Percentiles rank a stretch among this genome's conserved stretches.
Conservation (phyloP, 64 coral and sea anemone species). For the Actinia tenebrosa region DNA sequence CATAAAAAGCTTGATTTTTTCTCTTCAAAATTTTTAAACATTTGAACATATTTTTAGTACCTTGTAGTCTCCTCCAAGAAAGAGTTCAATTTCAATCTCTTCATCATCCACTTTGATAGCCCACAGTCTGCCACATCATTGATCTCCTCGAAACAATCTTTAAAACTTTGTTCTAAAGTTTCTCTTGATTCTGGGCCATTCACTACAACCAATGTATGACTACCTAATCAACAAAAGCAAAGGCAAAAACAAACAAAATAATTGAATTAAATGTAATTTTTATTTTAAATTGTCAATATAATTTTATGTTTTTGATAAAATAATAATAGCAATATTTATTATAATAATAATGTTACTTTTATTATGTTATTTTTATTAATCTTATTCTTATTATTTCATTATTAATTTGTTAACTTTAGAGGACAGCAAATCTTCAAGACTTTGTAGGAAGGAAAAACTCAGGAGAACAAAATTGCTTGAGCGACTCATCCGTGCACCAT, state of each 20-base stretch:
- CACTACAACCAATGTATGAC: neutral
- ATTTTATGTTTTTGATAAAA: too few relatives aligned
- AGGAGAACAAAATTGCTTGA: constrained; percentile 28
- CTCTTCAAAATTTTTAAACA: too few relatives aligned
- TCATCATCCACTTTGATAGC: neutral
- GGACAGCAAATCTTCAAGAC: constrained; percentile 29
- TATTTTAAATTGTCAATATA: too few relatives aligned
- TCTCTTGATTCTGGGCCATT: neutral
- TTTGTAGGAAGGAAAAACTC: constrained; percentile 31
- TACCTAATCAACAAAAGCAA: neutral
- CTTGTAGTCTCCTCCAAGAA: neutral
- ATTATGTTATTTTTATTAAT: neutral
- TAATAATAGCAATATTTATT: too few relatives aligned
- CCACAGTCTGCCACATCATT: neutral
- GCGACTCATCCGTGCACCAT: constrained; percentile 30
- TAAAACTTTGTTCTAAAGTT: neutral
- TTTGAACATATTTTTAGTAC: neutral
- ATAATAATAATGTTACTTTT: neutral
- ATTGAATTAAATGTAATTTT: too few relatives aligned
- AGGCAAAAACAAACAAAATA: too few relatives aligned
- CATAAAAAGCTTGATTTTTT: too few relatives aligned
- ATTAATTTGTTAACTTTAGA: constrained; percentile 26
- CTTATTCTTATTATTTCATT: too few relatives aligned
- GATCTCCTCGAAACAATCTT: neutral
- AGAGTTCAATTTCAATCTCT: neutral